Conservation (phyloP, 2,797 vertebrate species). For the Rhodeus uyekii region DNA sequence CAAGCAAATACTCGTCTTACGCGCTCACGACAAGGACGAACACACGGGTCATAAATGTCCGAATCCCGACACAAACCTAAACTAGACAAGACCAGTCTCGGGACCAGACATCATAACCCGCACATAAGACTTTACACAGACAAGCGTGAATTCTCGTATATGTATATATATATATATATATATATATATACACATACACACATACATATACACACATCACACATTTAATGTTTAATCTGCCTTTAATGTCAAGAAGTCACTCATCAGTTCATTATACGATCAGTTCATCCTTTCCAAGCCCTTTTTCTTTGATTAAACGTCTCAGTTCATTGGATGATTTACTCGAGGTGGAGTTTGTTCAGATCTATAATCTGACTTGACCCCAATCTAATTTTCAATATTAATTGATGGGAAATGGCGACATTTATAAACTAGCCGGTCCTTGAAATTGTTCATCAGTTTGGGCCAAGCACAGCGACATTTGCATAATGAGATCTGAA, state of each 20-base stretch:
- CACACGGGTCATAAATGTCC: no score
- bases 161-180: not conserved
- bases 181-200: not conserved
- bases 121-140: no score
- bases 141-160: no score
- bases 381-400: constrained; percentile 30
- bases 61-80: no score
- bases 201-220: no score
- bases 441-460: constrained; percentile 41
- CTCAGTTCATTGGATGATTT: constrained; percentile 14
- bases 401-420: constrained; percentile 39
- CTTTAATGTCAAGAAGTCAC: not conserved
- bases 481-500: constrained; percentile 31
- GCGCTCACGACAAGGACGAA: no score
- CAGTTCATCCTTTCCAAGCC: not conserved
- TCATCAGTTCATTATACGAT: not conserved
- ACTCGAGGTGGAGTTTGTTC: constrained; percentile 22
- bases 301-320: constrained; percentile 20
- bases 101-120: no score
- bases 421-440: constrained; percentile 19
- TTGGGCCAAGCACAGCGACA: not conserved
- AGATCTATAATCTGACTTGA: constrained; percentile 33
- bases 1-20: no score
- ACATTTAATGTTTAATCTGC: no score
- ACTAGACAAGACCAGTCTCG: no score